Conservation (phyloP, 2,888 invertebrate species). For the Gonocerus acuteangulatus region DNA sequence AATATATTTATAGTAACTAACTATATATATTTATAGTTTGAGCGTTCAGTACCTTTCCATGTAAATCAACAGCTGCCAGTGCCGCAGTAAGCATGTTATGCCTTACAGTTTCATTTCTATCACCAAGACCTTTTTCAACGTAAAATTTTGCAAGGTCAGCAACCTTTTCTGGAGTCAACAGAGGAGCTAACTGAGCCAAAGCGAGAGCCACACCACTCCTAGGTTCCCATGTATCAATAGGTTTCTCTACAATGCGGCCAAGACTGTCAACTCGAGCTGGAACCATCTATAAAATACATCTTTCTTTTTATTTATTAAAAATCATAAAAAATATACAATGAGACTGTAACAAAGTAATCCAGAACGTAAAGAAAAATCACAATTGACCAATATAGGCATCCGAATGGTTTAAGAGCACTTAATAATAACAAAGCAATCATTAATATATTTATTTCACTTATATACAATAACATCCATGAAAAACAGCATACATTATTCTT, state of each 20-base stretch:
- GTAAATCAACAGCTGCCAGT: slow-evolving; percentile 80
- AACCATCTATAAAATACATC: slow-evolving; percentile 52
- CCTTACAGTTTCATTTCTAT: slow-evolving; percentile 65
- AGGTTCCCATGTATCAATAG: slow-evolving; percentile 84
- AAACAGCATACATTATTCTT: slow-evolving; percentile 54
- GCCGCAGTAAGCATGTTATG: slow-evolving; percentile 90
- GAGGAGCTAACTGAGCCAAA: slow-evolving; percentile 67
- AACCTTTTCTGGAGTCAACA: slow-evolving; percentile 61
- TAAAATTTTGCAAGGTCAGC: slow-evolving; percentile 68
- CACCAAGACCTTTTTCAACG: slow-evolving; percentile 78
- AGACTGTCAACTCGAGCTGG: slow-evolving; percentile 84
- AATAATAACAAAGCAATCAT: neutral
- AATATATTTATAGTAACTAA: too few species aligned
- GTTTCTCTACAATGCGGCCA: slow-evolving; percentile 75
- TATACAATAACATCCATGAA: too few species aligned
- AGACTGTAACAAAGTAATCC: neutral
- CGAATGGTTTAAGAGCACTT: neutral
- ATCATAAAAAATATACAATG: neutral
- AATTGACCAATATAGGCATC: too few species aligned
- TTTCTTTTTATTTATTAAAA: neutral
- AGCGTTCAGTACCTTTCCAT: slow-evolving; percentile 87
- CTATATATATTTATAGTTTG: too few species aligned
- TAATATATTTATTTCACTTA: too few species aligned
- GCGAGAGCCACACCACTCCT: slow-evolving; percentile 82
- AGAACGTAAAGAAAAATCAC: neutral